Conservation (phyloP, 2,888 invertebrate genomes). For the Venusia cambrica region DNA sequence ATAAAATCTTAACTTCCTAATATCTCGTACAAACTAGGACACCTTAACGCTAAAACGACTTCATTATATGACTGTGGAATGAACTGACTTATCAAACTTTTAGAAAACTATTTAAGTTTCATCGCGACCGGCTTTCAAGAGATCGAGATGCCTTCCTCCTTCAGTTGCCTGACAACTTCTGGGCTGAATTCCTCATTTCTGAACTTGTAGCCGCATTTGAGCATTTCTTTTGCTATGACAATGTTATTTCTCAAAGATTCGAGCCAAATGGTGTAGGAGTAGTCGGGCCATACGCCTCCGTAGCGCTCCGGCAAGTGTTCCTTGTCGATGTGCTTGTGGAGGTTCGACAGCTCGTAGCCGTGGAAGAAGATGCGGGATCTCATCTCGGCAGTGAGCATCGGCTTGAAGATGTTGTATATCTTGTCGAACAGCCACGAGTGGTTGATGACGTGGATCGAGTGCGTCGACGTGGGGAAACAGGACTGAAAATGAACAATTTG, state of each 20-base stretch:
- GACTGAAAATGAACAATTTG: slow-evolving; percentile 77
- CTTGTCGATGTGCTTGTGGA: slow-evolving; percentile 84
- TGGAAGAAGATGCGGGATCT: slow-evolving; percentile 85
- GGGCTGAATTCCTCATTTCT: slow-evolving; percentile 61
- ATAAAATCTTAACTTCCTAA: neutral
- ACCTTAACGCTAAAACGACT: slow-evolving; percentile 6
- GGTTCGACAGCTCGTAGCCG: slow-evolving; percentile 85
- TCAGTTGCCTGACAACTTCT: slow-evolving; percentile 57
- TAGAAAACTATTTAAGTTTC: slow-evolving; percentile 9
- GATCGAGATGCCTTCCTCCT: slow-evolving; percentile 55
- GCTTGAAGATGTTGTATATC: slow-evolving; percentile 89
- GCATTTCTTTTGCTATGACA: slow-evolving; percentile 82
- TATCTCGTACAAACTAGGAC: slow-evolving; percentile 4
- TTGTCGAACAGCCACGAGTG: slow-evolving; percentile 92
- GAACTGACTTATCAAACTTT: slow-evolving; percentile 15
- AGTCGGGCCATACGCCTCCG: slow-evolving; percentile 86
- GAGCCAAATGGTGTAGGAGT: slow-evolving; percentile 88
- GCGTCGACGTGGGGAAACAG: slow-evolving; percentile 86
- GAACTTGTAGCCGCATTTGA: slow-evolving; percentile 83
- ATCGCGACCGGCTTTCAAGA: slow-evolving; percentile 33
- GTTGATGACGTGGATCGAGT: slow-evolving; percentile 89
- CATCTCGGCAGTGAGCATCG: slow-evolving; percentile 86
- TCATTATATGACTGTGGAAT: slow-evolving; percentile 24
- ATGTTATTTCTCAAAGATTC: slow-evolving; percentile 81
- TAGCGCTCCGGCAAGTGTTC: slow-evolving; percentile 86